These are phyloP conservation scores for Paraescarpia echinospica DNA, from an alignment of 1,140 invertebrate species.

Conservation along the genomic window DNA sequence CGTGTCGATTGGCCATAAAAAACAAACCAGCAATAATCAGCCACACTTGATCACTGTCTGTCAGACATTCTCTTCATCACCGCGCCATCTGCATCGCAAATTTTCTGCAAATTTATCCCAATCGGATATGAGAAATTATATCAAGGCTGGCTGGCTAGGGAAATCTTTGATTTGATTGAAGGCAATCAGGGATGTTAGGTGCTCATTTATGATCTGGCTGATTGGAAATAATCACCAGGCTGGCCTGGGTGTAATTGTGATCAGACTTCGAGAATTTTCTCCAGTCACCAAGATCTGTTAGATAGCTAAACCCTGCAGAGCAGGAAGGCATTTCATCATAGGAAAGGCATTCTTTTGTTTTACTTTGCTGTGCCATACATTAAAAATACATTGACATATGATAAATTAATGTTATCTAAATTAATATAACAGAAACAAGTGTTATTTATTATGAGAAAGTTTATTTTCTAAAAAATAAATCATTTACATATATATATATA, in stretches of 20 bases:
- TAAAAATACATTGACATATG: not conserved
- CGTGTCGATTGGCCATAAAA: not conserved
- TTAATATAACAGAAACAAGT: no score
- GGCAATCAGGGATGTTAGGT: not conserved
- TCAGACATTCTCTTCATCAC: not conserved
- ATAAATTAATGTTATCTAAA: not conserved
- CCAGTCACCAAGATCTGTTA: not conserved
- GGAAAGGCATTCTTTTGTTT: not conserved
- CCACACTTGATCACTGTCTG: not conserved
- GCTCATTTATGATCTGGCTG: not conserved
- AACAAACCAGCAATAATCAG: not conserved
- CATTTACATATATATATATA: no score
- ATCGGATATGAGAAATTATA: not conserved
- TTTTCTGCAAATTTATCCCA: not conserved
- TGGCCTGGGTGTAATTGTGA: not conserved
- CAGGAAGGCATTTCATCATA: not conserved
- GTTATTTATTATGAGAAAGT: not conserved
- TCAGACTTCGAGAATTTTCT: not conserved
- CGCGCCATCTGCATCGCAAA: not conserved
- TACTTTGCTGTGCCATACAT: not conserved
- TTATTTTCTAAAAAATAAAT: not conserved
- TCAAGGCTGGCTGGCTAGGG: not conserved
- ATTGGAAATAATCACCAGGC: not conserved
- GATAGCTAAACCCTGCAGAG: not conserved
- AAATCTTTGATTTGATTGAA: slow-evolving; percentile 6